Evolutionary conservation across 2,888 invertebrate species (phyloP).

Genomic region (Watsonalla cultraria): DNA sequence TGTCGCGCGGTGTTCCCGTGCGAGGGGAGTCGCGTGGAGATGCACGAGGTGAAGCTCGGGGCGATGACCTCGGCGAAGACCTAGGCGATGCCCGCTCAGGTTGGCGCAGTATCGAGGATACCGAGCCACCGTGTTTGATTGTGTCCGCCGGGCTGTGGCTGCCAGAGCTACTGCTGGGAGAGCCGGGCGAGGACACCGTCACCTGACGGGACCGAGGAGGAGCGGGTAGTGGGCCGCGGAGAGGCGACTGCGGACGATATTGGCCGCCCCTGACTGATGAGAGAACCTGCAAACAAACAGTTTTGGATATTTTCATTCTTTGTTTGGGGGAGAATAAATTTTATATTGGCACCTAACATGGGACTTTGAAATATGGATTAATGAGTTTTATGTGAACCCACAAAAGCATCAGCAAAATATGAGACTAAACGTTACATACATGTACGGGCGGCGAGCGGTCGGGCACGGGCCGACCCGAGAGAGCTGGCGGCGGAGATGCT

Average conservation of each 20-base stretch:
- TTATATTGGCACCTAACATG: neutral
- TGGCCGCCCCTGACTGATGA: constrained; percentile 85
- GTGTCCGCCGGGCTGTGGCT: constrained; percentile 89
- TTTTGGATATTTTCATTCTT: too few relatives aligned
- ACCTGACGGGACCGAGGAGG: constrained; percentile 71
- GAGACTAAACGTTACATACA: constrained; percentile 53
- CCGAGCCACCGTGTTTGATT: constrained; percentile 81
- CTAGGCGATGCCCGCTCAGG: constrained; percentile 64
- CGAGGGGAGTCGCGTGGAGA: constrained; percentile 46
- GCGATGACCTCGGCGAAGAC: constrained; percentile 57
- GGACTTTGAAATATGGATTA: neutral
- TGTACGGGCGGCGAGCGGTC: constrained; percentile 85
- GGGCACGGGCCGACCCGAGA: constrained; percentile 75
- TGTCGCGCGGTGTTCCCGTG: constrained; percentile 34
- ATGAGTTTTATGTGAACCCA: too few relatives aligned
- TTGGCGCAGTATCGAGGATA: constrained; percentile 66
- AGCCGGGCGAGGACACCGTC: constrained; percentile 85
- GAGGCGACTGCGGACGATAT: constrained; percentile 85
- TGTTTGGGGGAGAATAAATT: neutral
- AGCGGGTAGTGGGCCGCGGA: constrained; percentile 79
- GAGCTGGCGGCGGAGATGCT: constrained; percentile 79
- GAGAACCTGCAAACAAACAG: constrained; percentile 74
- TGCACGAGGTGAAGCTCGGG: constrained; percentile 53
- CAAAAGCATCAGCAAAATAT: too few relatives aligned
- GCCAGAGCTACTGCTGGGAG: constrained; percentile 92